Evolutionary conservation across 1,140 invertebrate species (phyloP).

Genomic region (Trichoplusia ni): DNA sequence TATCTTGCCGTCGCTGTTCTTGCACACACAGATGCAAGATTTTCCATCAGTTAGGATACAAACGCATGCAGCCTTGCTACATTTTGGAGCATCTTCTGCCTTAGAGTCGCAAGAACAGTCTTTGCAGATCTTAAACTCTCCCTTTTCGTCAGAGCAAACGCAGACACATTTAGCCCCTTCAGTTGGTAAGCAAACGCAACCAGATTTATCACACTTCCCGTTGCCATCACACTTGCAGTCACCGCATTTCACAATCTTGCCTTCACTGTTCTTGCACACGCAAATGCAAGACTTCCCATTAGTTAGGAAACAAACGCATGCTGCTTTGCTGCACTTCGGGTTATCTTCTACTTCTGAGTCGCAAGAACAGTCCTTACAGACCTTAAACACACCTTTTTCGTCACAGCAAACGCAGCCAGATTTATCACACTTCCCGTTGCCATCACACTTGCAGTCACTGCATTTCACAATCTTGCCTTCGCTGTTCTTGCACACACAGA

Average conservation of each 20-base stretch:
- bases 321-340: slow-evolving; percentile 24
- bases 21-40: slow-evolving; percentile 45
- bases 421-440: slow-evolving; percentile 32
- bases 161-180: slow-evolving; percentile 33
- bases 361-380: slow-evolving; percentile 36
- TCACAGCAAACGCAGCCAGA: slow-evolving; percentile 28
- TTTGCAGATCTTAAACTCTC: slow-evolving; percentile 11
- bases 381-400: slow-evolving; percentile 15
- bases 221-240: slow-evolving; percentile 42
- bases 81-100: slow-evolving; percentile 11
- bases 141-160: slow-evolving; percentile 33
- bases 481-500: slow-evolving; percentile 45
- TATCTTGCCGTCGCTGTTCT: slow-evolving; percentile 9
- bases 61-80: slow-evolving; percentile 33
- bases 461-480: slow-evolving; percentile 47
- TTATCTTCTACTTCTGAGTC: neutral
- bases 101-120: slow-evolving; percentile 35
- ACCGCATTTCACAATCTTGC: slow-evolving; percentile 10
- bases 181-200: slow-evolving; percentile 30
- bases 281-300: slow-evolving; percentile 41
- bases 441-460: slow-evolving; percentile 30
- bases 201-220: slow-evolving; percentile 28
- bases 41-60: slow-evolving; percentile 40
- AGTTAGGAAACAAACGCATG: slow-evolving; percentile 43
- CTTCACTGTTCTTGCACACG: slow-evolving; percentile 35